Conservation (phyloP, 2,797 vertebrate species). For the Remorina albescens region DNA sequence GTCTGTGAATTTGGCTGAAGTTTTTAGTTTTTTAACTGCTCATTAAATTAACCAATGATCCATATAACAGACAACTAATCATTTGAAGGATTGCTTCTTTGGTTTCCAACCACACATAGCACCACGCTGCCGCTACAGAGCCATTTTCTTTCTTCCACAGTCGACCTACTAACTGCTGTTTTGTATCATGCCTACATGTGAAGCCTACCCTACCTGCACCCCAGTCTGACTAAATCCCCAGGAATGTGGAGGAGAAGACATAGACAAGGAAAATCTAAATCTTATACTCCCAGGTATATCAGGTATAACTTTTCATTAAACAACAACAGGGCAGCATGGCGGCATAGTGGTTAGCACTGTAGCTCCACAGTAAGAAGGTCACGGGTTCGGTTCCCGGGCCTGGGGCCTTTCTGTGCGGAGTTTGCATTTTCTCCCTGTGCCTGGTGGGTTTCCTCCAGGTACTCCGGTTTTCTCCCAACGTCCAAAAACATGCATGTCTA, state of each 20-base stretch:
- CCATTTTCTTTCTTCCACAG: conserved; percentile 9
- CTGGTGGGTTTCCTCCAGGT: no score
- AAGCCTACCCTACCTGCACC: conserved; percentile 14
- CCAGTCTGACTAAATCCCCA: conserved; percentile 34
- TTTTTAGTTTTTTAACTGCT: conserved; percentile 20
- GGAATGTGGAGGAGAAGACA: conserved; percentile 24
- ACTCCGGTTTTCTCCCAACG: no score
- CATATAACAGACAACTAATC: conserved; percentile 12
- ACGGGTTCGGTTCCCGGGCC: no score
- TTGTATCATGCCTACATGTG: conserved; percentile 17
- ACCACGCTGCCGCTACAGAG: not conserved
- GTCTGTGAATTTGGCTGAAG: not conserved
- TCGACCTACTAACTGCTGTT: conserved; percentile 15
- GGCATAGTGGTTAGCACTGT: no score
- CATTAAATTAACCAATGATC: conserved; percentile 9
- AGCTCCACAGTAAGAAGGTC: no score
- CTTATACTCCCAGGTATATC: not conserved
- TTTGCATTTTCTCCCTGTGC: no score
- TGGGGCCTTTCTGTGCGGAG: no score
- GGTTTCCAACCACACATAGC: conserved; percentile 28
- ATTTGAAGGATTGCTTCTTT: conserved; percentile 8
- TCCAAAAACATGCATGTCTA: no score
- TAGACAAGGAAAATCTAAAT: not conserved
- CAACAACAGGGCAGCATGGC: not conserved
- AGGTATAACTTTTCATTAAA: not conserved